These are phyloP conservation scores for Thinocorus orbignyianus DNA, from an alignment of 2,113 vertebrate species.

Conservation along the genomic window DNA sequence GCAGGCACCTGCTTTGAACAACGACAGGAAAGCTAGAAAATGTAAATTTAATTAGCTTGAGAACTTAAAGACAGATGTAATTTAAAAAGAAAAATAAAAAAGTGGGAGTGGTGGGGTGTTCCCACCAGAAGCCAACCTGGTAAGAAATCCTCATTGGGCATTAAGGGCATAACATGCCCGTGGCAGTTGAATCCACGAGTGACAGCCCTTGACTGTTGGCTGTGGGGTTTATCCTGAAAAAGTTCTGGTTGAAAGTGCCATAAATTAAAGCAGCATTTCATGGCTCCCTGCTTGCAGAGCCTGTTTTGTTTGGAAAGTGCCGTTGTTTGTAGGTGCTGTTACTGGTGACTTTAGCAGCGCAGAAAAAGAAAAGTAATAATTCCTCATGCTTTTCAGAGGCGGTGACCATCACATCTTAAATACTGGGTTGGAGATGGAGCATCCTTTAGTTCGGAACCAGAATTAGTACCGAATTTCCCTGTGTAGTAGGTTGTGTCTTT, in stretches of 20 bases:
- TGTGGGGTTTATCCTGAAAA: background rate
- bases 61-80: background rate
- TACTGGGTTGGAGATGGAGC: background rate
- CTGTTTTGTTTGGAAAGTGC: background rate
- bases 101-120: background rate
- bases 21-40: background rate
- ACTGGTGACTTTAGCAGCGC: background rate
- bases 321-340: accelerated
- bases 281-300: background rate
- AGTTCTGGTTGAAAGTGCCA: background rate
- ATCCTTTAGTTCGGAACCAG: background rate
- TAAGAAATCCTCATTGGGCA: background rate
- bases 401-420: no score
- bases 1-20: background rate
- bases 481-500: background rate
- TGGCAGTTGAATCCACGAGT: accelerated
- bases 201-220: background rate
- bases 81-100: background rate
- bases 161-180: background rate
- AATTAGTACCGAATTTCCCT: no score
- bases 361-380: background rate
- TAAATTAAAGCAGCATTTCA: background rate
- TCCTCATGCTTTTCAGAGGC: background rate
- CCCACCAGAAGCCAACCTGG: background rate
- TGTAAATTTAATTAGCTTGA: background rate